Percentiles rank a stretch among this genome's conserved stretches.
These are phyloP conservation scores for Eupithecia exiguata DNA, from an alignment of 2,888 invertebrate species.

Conservation along the genomic window DNA sequence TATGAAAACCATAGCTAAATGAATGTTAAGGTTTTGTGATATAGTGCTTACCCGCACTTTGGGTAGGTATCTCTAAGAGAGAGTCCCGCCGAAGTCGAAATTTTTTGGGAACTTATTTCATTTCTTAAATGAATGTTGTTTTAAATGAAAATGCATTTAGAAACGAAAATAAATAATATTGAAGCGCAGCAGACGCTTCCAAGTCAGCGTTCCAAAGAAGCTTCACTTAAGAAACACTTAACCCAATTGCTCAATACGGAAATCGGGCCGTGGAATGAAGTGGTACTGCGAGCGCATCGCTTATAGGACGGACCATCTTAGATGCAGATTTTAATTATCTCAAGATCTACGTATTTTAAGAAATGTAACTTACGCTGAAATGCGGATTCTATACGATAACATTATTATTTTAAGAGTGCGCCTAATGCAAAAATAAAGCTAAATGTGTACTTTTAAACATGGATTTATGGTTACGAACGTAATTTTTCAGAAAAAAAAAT, in stretches of 20 bases:
- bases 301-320: slow-evolving; percentile 15
- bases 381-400: not conserved
- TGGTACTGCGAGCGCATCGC: slow-evolving; percentile 16
- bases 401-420: too few relatives aligned
- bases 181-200: slow-evolving; percentile 15
- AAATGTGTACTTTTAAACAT: too few relatives aligned
- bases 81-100: too few relatives aligned
- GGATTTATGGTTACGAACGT: too few relatives aligned
- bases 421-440: too few relatives aligned
- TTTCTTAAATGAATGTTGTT: too few relatives aligned
- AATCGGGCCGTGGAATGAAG: slow-evolving; percentile 38
- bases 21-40: too few relatives aligned
- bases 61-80: too few relatives aligned
- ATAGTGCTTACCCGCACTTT: too few relatives aligned
- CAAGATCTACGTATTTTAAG: not conserved
- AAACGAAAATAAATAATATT: slow-evolving; percentile 16
- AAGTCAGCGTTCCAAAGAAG: slow-evolving; percentile 26
- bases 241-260: slow-evolving; percentile 47
- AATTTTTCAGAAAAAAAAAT: too few relatives aligned
- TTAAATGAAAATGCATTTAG: not conserved
- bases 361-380: not conserved
- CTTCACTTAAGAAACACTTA: slow-evolving; percentile 44
- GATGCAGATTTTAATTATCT: slow-evolving; percentile 3
- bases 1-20: not conserved
- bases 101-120: too few relatives aligned